These are phyloP conservation scores for Hoplostethus atlanticus DNA, from an alignment of 2,797 vertebrate genomes.

Conservation along the genomic window DNA sequence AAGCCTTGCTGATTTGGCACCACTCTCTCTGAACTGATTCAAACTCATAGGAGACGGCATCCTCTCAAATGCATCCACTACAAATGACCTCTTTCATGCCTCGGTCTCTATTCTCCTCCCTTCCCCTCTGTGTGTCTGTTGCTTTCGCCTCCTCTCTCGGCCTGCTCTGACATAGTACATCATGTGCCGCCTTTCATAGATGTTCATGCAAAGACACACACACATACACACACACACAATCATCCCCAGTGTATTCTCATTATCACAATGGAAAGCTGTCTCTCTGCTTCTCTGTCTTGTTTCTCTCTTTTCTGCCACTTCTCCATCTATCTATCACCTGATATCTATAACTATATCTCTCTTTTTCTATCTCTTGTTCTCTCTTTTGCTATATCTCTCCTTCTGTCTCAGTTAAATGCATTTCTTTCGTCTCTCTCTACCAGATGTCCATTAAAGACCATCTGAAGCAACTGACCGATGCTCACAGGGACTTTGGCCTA, in stretches of 20 bases:
- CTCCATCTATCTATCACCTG: not conserved
- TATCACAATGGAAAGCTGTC: conserved; percentile 15
- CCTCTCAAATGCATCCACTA: conserved; percentile 50
- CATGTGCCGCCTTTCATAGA: conserved; percentile 4
- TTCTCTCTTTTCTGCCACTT: not conserved
- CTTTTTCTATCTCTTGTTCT: not conserved
- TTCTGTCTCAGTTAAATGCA: not conserved
- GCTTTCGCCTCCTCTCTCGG: not conserved
- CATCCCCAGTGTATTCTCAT: conserved; percentile 1
- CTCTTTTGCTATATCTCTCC: not conserved
- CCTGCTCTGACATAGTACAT: not conserved
- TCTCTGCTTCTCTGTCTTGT: not conserved
- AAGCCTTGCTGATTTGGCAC: conserved; percentile 49
- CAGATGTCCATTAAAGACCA: conserved; percentile 93
- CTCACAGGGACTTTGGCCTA: conserved; percentile 93
- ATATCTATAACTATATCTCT: no score
- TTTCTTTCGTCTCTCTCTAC: conserved; percentile 36
- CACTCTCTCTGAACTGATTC: conserved; percentile 11
- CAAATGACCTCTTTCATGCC: conserved; percentile 49
- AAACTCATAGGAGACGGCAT: conserved; percentile 45
- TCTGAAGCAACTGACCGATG: conserved; percentile 93
- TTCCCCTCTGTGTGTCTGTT: not conserved
- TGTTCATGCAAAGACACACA: not conserved
- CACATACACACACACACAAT: not conserved
- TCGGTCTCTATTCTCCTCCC: conserved; percentile 3